Percentiles rank a stretch among this genome's conserved stretches.
Evolutionary conservation across 1,140 invertebrate species (phyloP).

Genomic region (Steinernema khuongi): DNA sequence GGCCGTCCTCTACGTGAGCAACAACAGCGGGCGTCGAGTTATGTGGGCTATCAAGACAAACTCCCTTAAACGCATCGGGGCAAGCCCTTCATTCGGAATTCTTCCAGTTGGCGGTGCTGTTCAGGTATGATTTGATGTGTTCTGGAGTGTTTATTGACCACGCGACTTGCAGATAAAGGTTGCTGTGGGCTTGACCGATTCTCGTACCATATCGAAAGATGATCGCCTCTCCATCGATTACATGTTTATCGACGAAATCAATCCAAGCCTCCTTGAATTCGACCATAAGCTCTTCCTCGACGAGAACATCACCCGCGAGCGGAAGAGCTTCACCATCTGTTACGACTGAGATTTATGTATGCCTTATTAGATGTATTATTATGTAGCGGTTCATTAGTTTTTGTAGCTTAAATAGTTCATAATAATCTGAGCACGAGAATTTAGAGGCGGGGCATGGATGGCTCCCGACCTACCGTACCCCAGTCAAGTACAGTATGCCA

Average conservation of each 20-base stretch:
- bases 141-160: not conserved
- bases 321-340: not conserved
- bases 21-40: not conserved
- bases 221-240: not conserved
- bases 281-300: not conserved
- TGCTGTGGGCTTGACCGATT: not conserved
- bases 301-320: not conserved
- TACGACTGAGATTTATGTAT: too few relatives aligned
- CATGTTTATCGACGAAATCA: not conserved
- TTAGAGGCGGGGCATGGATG: too few relatives aligned
- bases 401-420: too few relatives aligned
- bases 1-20: not conserved
- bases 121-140: not conserved
- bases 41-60: constrained; percentile 9
- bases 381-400: too few relatives aligned
- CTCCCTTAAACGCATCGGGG: not conserved
- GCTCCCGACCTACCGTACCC: too few relatives aligned
- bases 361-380: too few relatives aligned
- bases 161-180: not conserved
- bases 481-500: too few relatives aligned
- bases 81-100: not conserved
- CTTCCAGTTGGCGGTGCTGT: not conserved
- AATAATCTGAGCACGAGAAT: too few relatives aligned
- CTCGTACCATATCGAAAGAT: not conserved
- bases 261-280: not conserved